phyloP scores from a whole-genome alignment of 2,797 vertebrate genomes.

The Macropus fuliginosus region DNA sequence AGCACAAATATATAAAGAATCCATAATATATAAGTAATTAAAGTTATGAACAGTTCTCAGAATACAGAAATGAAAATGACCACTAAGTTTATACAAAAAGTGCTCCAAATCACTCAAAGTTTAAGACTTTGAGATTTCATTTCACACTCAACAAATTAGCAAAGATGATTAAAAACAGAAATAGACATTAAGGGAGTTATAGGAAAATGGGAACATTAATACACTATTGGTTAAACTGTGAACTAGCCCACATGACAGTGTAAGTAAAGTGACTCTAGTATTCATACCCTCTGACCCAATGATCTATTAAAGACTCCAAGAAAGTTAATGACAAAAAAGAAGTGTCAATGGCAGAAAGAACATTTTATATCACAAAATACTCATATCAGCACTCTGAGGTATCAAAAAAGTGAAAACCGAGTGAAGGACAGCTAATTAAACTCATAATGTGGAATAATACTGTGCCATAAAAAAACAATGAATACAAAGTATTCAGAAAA shows the following conservation, averaged over 20 bases:
- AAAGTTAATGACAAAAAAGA: neutral
- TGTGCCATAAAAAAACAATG: neutral
- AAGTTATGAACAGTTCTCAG: neutral
- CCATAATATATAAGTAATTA: neutral
- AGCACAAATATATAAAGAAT: neutral
- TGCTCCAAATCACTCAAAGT: neutral
- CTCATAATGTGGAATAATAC: neutral
- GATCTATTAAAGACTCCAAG: neutral
- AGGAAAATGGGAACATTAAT: neutral
- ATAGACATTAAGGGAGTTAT: neutral
- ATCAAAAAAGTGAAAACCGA: neutral
- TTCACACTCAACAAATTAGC: neutral
- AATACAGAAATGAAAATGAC: neutral
- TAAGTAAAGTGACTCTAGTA: neutral
- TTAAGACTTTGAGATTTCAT: neutral
- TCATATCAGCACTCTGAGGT: neutral
- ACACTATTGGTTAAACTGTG: neutral
- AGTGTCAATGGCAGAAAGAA: conserved; percentile 28
- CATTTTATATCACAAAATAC: conserved; percentile 17
- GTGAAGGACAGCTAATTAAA: neutral
- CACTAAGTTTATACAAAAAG: neutral
- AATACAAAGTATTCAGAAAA: neutral
- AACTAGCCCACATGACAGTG: neutral
- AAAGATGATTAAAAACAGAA: neutral
- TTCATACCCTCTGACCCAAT: neutral